These are phyloP conservation scores for Parascotia fuliginaria DNA, from an alignment of 2,888 invertebrate genomes.

Conservation along the genomic window DNA sequence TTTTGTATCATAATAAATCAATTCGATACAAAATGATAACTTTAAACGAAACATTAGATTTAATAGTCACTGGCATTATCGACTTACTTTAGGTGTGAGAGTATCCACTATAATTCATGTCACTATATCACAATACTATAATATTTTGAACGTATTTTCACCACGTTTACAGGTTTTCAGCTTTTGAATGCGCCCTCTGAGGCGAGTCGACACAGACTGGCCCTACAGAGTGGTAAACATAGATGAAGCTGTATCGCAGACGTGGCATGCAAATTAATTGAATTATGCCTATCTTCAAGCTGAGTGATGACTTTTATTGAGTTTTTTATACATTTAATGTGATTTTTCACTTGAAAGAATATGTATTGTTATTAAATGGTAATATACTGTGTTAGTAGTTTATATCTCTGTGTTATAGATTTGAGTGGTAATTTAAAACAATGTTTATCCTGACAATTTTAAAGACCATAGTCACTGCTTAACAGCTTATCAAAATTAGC, in stretches of 20 bases:
- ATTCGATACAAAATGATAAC: neutral
- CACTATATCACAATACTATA: conserved; percentile 34
- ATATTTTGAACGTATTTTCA: conserved; percentile 39
- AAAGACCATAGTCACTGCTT: no score
- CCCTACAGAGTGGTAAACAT: conserved; percentile 47
- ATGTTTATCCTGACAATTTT: no score
- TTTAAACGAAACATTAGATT: neutral
- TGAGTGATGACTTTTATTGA: neutral
- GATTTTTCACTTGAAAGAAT: neutral
- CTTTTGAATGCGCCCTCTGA: conserved; percentile 47
- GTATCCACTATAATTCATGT: conserved; percentile 33
- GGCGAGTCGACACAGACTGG: conserved; percentile 56
- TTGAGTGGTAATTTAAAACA: no score
- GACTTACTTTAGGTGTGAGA: conserved; percentile 21
- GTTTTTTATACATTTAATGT: neutral
- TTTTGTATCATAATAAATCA: neutral
- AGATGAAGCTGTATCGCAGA: conserved; percentile 50
- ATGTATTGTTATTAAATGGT: neutral
- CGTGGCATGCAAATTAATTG: conserved; percentile 22
- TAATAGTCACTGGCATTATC: neutral
- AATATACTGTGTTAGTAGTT: neutral
- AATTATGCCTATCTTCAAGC: conserved; percentile 22
- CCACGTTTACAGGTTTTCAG: conserved; percentile 44
- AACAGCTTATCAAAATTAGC: no score
- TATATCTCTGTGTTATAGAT: no score